Conservation (phyloP, 2,888 invertebrate genomes). For the Lamproptera curius region DNA sequence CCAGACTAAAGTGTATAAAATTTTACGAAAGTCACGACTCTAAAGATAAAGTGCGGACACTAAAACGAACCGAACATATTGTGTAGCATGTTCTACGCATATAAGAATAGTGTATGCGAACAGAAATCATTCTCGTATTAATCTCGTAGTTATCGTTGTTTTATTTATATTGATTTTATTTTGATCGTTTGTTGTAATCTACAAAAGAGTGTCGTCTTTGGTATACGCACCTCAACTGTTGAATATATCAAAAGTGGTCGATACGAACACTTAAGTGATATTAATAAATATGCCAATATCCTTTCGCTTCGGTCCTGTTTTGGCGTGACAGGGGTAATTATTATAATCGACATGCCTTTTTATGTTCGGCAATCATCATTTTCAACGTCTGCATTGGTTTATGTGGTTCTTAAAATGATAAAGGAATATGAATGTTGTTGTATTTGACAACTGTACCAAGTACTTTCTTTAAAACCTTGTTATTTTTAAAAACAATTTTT, state of each 20-base stretch:
- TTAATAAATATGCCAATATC: not conserved
- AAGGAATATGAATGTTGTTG: not conserved
- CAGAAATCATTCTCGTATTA: too few relatives aligned
- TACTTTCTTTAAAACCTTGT: too few relatives aligned
- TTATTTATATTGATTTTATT: too few relatives aligned
- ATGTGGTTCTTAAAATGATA: not conserved
- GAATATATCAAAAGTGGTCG: not conserved
- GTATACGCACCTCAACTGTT: too few relatives aligned
- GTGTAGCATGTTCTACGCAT: too few relatives aligned
- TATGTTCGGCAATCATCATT: slow-evolving; percentile 1
- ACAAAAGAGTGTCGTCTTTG: too few relatives aligned
- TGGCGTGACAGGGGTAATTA: not conserved
- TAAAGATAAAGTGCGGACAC: too few relatives aligned
- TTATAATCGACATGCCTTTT: not conserved
- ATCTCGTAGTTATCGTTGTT: too few relatives aligned
- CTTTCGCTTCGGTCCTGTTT: not conserved
- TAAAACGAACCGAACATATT: too few relatives aligned
- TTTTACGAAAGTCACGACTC: not conserved
- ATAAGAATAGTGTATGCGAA: too few relatives aligned
- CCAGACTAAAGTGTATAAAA: not conserved
- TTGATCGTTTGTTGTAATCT: too few relatives aligned
- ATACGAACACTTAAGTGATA: not conserved
- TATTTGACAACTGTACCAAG: not conserved
- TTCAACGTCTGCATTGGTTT: not conserved
- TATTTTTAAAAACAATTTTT: too few relatives aligned